Percentiles rank a stretch among this genome's conserved stretches.
phyloP scores from a whole-genome alignment of 2,888 invertebrate genomes.

The Euclidia mi region DNA sequence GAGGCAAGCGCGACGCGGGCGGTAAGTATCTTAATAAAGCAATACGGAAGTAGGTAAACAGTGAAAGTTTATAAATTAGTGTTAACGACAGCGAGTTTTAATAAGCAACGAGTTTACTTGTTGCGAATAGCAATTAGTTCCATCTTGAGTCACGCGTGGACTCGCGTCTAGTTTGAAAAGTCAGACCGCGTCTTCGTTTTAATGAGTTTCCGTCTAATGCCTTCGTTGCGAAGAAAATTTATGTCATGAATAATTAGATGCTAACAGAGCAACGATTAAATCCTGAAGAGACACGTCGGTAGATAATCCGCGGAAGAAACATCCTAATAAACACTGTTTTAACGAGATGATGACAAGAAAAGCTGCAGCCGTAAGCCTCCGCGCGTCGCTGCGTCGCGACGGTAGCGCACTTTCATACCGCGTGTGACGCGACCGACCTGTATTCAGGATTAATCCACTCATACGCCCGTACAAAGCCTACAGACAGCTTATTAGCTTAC shows the following conservation, averaged over 20 bases:
- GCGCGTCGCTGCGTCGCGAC: slow-evolving; percentile 11
- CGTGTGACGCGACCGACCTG: slow-evolving; percentile 29
- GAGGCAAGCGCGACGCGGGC: neutral
- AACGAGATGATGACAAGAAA: slow-evolving; percentile 76
- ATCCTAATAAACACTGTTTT: slow-evolving; percentile 80
- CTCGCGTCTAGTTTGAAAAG: slow-evolving; percentile 89
- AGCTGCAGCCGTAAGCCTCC: slow-evolving; percentile 41
- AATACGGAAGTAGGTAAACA: slow-evolving; percentile 53
- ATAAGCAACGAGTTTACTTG: slow-evolving; percentile 81
- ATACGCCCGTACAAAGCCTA: slow-evolving; percentile 29
- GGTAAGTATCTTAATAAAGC: slow-evolving; percentile 54
- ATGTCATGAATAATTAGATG: slow-evolving; percentile 88
- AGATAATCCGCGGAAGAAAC: slow-evolving; percentile 81
- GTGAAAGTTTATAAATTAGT: slow-evolving; percentile 79
- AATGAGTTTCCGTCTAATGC: slow-evolving; percentile 89
- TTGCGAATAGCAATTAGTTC: slow-evolving; percentile 84
- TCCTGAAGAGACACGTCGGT: slow-evolving; percentile 82
- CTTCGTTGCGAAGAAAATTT: slow-evolving; percentile 86
- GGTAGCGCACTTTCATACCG: slow-evolving; percentile 14
- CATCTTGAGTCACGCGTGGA: slow-evolving; percentile 85
- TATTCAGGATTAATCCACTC: slow-evolving; percentile 38
- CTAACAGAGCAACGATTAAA: slow-evolving; percentile 84
- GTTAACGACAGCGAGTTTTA: slow-evolving; percentile 79
- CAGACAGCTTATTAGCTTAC: slow-evolving; percentile 38
- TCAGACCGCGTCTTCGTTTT: slow-evolving; percentile 87